Base-by-base conservation (phyloP, 2,797 vertebrate species). In the Periparus ater region DNA sequence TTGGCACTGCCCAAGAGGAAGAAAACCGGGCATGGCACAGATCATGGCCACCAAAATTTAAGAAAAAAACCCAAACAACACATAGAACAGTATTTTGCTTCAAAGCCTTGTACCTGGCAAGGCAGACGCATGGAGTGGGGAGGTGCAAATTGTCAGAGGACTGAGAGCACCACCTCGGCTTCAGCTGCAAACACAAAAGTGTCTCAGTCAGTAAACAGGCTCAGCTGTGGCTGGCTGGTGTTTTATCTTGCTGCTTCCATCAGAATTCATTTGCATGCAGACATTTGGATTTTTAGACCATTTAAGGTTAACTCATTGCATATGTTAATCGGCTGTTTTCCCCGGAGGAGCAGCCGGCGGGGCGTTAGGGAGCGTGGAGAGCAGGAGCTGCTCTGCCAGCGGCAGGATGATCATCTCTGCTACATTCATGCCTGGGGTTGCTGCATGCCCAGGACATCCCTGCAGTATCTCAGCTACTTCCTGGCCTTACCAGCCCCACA, bases 301-400 rank as follows among this genome's bases (percentile, higher is more conserved):
- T 93, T 95, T 95, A 95, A 95, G 95, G 94, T 94, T 90, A 96
- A 85, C 81, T 94, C 71, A 29, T 82, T 94, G 94, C 93, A 70
- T 76, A 88, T 66, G 83, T 86, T 93, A 93, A 92, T 88, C 3
- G 2, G 13, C 58, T 86, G 74, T 48, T 88, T 88, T 91, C 73
- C 90, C 23, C 0, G 19, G 42, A 77, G 88, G 73, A 91, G 76
- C 58, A 79, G 82, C 73, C 5, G 0, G 53, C 0, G 0, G 66
- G 81, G 27, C 38, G 13, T 76, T 55, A 86, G 76, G 89, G 70
- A 92, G 40, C 0, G 1, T 1, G 4, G 34, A 90, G 71, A 91
- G 47, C 67, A 79, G 74, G 62, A 86, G 62, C 51, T 68, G 45
- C 47, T 81, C 60, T 86, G 79, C 79, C 51, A 68, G 44, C 0